Conservation (phyloP, 2,888 invertebrate species). For the Stictocephala bisonia region DNA sequence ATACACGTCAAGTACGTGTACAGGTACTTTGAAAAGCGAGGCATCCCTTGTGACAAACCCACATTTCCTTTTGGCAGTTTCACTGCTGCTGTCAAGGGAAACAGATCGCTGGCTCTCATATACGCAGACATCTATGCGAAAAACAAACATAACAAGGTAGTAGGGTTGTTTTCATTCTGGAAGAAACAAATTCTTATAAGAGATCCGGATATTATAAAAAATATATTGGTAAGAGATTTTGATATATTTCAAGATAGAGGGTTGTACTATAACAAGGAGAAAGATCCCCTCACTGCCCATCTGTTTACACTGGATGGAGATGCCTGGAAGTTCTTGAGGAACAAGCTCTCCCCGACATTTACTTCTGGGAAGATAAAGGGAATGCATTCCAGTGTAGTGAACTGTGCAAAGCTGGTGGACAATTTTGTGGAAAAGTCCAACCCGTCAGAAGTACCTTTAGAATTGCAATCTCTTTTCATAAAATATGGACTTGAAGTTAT, state of each 20-base stretch:
- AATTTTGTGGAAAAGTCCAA: slow-evolving; percentile 52
- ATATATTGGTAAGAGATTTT: slow-evolving; percentile 45
- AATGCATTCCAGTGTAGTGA: slow-evolving; percentile 64
- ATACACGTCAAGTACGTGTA: slow-evolving; percentile 57
- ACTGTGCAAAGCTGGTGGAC: slow-evolving; percentile 61
- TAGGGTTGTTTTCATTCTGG: slow-evolving; percentile 41
- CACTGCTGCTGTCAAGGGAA: neutral
- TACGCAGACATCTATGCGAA: slow-evolving; percentile 12
- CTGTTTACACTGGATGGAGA: slow-evolving; percentile 62
- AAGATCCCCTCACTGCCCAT: slow-evolving; percentile 43
- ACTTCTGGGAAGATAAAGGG: slow-evolving; percentile 67
- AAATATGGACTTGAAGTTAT: slow-evolving; percentile 60
- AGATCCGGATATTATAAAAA: slow-evolving; percentile 39
- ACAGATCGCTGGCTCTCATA: neutral
- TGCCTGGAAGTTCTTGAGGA: slow-evolving; percentile 66
- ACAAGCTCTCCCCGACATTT: slow-evolving; percentile 66
- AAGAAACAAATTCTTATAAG: slow-evolving; percentile 28
- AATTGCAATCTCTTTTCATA: slow-evolving; percentile 58
- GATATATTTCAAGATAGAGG: slow-evolving; percentile 42
- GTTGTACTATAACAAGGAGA: slow-evolving; percentile 40
- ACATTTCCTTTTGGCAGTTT: slow-evolving; percentile 73
- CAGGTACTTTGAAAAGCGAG: slow-evolving; percentile 71
- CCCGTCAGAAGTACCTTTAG: slow-evolving; percentile 51
- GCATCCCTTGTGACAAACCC: slow-evolving; percentile 69
- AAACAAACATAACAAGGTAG: neutral